Evolutionary conservation across 1,140 invertebrate genomes (phyloP).

Genomic region (Drosophila pallidifrons): DNA sequence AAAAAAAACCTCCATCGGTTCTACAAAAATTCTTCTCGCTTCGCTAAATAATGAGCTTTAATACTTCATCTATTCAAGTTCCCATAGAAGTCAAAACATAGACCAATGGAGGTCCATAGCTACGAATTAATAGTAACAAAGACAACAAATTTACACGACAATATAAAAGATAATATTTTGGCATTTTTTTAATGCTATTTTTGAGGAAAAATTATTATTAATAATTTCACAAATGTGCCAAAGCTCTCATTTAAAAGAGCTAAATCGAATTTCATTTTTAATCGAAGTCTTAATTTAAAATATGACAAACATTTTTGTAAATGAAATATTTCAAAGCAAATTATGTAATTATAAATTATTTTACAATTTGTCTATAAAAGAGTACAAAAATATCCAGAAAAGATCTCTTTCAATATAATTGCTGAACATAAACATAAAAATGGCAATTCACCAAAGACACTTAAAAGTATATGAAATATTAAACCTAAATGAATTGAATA

Average conservation of each 20-base stretch:
- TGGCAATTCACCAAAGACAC: neutral
- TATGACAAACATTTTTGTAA: no score
- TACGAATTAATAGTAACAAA: neutral
- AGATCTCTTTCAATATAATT: no score
- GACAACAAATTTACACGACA: neutral
- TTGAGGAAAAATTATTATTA: neutral
- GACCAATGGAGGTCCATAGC: no score
- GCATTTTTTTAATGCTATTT: neutral
- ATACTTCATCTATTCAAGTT: no score
- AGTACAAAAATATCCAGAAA: no score
- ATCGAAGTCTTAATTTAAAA: no score
- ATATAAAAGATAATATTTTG: neutral
- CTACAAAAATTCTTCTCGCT: neutral
- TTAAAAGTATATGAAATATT: neutral
- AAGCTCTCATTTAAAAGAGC: neutral
- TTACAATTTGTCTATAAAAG: no score
- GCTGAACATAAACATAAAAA: neutral
- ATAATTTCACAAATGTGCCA: neutral
- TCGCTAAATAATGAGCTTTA: neutral
- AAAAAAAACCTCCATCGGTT: neutral
- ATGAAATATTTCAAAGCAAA: no score
- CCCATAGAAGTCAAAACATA: accelerated
- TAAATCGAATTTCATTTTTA: no score
- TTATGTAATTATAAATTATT: no score
- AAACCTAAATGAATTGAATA: neutral